Evolutionary conservation across 2,888 invertebrate genomes (phyloP).

Genomic region (Amaurobius ferox): DNA sequence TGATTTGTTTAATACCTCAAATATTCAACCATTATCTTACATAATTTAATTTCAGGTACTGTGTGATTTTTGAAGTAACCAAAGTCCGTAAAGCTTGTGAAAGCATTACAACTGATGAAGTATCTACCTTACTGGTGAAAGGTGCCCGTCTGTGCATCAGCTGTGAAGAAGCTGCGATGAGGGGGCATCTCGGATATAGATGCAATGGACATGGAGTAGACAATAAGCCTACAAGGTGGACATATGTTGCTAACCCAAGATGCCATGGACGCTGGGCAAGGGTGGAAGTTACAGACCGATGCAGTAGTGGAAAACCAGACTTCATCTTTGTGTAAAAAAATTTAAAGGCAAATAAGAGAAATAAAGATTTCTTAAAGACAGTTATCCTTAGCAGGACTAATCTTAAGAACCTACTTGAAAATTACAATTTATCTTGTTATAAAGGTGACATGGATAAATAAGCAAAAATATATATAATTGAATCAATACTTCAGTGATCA

Average conservation of each 20-base stretch:
- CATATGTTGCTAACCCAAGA: conserved; percentile 88
- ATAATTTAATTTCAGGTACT: conserved; percentile 90
- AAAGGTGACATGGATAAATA: too few species aligned
- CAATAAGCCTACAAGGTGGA: conserved; percentile 87
- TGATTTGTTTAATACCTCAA: too few species aligned
- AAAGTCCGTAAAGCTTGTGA: conserved; percentile 90
- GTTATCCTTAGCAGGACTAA: too few species aligned
- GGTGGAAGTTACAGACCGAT: conserved; percentile 76
- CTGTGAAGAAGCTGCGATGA: conserved; percentile 89
- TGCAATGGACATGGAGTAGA: conserved; percentile 91
- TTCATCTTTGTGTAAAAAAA: conserved; percentile 78
- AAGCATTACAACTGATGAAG: conserved; percentile 81
- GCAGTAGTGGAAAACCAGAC: conserved; percentile 76
- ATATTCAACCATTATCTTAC: too few species aligned
- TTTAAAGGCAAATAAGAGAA: too few species aligned
- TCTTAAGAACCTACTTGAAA: too few species aligned
- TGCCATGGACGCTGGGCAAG: conserved; percentile 93
- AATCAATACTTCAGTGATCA: too few species aligned
- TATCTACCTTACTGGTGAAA: conserved; percentile 85
- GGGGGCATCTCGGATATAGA: conserved; percentile 85
- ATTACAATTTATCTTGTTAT: too few species aligned
- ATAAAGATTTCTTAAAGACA: too few species aligned
- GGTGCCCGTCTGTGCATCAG: conserved; percentile 88
- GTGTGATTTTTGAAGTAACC: conserved; percentile 89
- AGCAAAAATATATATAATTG: too few species aligned